Evolutionary conservation across 1,140 invertebrate species (phyloP), one percentile per base, ranked within the genome.

Genomic region (Drosophila tani): DNA sequence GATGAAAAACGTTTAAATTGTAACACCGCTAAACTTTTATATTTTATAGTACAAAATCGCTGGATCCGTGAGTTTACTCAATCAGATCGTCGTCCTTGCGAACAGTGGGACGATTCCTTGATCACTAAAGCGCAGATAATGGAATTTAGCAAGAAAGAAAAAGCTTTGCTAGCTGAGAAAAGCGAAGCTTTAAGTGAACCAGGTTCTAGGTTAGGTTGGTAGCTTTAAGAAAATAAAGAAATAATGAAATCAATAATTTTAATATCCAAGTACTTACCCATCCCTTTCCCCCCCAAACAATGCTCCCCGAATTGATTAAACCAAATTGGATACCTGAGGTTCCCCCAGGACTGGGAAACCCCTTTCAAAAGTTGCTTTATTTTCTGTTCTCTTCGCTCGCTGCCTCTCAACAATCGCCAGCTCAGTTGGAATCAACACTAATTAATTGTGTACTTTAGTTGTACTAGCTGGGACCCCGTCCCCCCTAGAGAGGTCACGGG

Each of bases 11-110:
- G n/a, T n/a, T n/a, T n/a, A n/a, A n/a, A n/a, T n/a, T n/a, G n/a
- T n/a, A n/a, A 1, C 8, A 41, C 24, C 12, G 1, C 8, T 11
- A n/a, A 21, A 38, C 59, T 69, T 0, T 8, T 17, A 41, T 41
- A 3, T 64, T 41, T 8, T 50, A 9, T 38, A 92, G 91, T 92
- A 14, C 84, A 79, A 41, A 92, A 92, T 75, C 91, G 91, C 24
- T 92, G 91, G 91, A 91, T 92, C 29, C 86, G 87, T 9, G 84
- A 92, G 50, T 56, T n/a, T 15, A 32, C 38, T 7, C 91, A 92
- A 45, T 66, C 68, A 19, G 84, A 92, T 57, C 77, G 60, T 0
- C 73, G 91, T 3, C 78, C 87, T 9, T 92, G 91, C n/a, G 32
- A 65, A 6, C 11, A 64, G 2, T 90, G 75, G 78, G 74, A 91